Evolutionary conservation across 2,888 invertebrate genomes (phyloP).

Genomic region (Acanthacorydalis orientalis): DNA sequence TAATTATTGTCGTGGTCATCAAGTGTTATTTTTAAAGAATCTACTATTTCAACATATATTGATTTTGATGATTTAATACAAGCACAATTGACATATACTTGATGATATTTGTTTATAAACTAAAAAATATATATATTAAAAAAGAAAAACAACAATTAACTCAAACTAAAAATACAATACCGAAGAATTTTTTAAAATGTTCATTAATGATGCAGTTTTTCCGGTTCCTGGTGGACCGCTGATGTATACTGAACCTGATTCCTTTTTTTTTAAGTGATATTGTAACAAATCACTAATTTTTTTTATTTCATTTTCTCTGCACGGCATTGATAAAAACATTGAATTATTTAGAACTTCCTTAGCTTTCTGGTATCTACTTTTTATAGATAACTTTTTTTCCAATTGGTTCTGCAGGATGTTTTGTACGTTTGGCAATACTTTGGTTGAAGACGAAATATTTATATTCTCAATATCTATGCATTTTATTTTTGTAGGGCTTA

Average conservation of each 20-base stretch:
- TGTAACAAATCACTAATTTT: slow-evolving; percentile 51
- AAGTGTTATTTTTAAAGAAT: slow-evolving; percentile 46
- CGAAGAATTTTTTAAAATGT: slow-evolving; percentile 49
- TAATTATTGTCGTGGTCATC: slow-evolving; percentile 43
- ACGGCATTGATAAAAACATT: slow-evolving; percentile 33
- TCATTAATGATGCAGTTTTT: slow-evolving; percentile 76
- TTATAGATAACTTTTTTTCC: slow-evolving; percentile 7
- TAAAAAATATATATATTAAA: slow-evolving; percentile 19
- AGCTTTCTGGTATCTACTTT: slow-evolving; percentile 19
- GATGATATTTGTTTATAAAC: slow-evolving; percentile 35
- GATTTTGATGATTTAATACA: slow-evolving; percentile 66
- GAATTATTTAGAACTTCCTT: slow-evolving; percentile 23
- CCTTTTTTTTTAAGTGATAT: slow-evolving; percentile 41
- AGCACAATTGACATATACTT: slow-evolving; percentile 76
- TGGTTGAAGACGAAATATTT: no score
- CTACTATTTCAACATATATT: slow-evolving; percentile 62
- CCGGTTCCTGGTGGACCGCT: slow-evolving; percentile 97
- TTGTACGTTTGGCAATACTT: no score
- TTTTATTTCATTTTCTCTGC: slow-evolving; percentile 64
- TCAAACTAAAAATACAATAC: no score
- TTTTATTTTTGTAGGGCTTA: slow-evolving; percentile 2
- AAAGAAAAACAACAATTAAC: slow-evolving; percentile 3
- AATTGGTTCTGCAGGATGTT: background rate
- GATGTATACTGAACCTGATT: slow-evolving; percentile 75
- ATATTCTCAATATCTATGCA: background rate